Base-by-base conservation (phyloP, 2,888 invertebrate genomes). In the Cryptus armator region DNA sequence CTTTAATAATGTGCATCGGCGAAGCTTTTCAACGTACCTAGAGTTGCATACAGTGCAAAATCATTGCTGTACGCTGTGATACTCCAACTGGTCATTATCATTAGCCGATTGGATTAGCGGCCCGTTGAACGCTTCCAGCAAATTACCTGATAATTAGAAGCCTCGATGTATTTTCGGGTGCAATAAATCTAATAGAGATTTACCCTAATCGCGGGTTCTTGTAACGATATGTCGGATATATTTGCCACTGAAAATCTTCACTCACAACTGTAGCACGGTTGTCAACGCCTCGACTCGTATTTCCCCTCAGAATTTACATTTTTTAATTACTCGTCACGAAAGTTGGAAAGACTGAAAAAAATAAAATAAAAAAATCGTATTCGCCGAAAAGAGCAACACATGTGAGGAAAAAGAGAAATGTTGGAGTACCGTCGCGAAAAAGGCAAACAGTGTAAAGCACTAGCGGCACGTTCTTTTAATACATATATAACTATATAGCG, bases 51-150 rank as follows among this genome's bases (percentile, higher is more conserved):
- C 14, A n/a, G 62, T 32, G 62, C 14, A 62, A 62, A 62, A 62
- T 62, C 62, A 32, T 62, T 32, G 14, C 62, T 9, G 59, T 10
- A 59, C 59, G 59, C 59, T 14, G 14, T 5, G 32, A 62, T 62
- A 62, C 62, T 62, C 32, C 59, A 10, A 62, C 59, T 62, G 37
- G 32, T 29, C 62, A 14, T 32, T 62, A 62, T 62, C 62, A n/a
- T 62, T 62, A 62, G 29, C 29, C 62, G 62, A 62, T 62, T 29
- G 62, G 62, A 62, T 62, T 62, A 62, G 24, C 62, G 62, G 62
- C 32, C 9, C 37, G 29, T 62, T 32, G 62, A 62, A 32, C 62
- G 62, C 6, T 12, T 7, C 12, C 29, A 19, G 62, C 62, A 29
- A 62, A 62, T 62, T 62, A 62, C 5, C 62, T 29, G 62, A 29